Conservation (phyloP, 2,113 vertebrate species). For the Salminus brasiliensis region DNA sequence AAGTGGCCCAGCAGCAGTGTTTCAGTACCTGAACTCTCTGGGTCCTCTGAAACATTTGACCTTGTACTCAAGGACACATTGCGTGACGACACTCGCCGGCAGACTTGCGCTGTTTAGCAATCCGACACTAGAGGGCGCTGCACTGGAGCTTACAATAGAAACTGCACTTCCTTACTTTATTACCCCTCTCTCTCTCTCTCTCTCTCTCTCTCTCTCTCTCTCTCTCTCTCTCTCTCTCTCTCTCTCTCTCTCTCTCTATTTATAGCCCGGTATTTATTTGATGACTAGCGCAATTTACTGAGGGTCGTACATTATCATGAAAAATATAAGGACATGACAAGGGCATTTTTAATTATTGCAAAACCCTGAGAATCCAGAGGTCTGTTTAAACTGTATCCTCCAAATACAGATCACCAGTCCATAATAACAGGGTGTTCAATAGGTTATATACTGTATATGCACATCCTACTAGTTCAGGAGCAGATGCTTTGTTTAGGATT, state of each 20-base stretch:
- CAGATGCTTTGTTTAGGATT: too few species aligned
- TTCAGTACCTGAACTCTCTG: conserved; percentile 50
- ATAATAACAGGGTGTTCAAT: not conserved
- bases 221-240: conserved; percentile 39
- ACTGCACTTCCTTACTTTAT: conserved; percentile 4
- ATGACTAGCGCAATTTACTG: conserved; percentile 34
- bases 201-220: conserved; percentile 39
- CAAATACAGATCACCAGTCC: not conserved
- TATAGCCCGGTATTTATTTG: conserved; percentile 31
- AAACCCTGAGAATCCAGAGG: not conserved
- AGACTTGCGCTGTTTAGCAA: conserved; percentile 38
- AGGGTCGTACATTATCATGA: conserved; percentile 22
- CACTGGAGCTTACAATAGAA: conserved; percentile 1
- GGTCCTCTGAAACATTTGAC: conserved; percentile 54
- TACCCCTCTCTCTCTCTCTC: too few species aligned
- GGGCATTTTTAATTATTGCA: conserved; percentile 21
- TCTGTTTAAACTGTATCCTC: not conserved
- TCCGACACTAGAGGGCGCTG: conserved; percentile 56
- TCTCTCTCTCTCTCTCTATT: conserved; percentile 42
- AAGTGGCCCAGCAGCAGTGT: conserved; percentile 31
- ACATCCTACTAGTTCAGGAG: not conserved
- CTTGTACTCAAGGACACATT: conserved; percentile 59
- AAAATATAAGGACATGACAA: conserved; percentile 36
- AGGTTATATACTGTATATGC: not conserved
- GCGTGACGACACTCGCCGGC: conserved; percentile 52